A percentile compares a stretch with the other conserved stretches of the same genome.
Conservation (phyloP, 2,113 vertebrate species). For the Nipponia nippon region DNA sequence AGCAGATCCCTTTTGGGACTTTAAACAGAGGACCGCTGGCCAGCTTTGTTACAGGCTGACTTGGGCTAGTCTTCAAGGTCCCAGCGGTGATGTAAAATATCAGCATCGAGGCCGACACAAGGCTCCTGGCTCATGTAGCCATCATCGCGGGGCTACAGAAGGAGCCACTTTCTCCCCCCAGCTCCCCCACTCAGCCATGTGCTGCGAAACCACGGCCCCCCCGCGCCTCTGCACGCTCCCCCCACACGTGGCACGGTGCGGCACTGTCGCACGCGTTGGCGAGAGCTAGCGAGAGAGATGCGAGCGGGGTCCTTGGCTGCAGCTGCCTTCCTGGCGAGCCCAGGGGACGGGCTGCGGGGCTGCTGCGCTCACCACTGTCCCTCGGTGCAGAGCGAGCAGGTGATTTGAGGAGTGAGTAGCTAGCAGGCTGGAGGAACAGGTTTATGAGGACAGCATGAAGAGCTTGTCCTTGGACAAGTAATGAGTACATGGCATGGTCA, state of each 20-base stretch:
- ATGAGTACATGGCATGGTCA: background rate
- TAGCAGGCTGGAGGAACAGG: background rate
- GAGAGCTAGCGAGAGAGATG: background rate
- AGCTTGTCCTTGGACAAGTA: background rate
- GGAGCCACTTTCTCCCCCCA: background rate
- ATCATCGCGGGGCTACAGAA: background rate
- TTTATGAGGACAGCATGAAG: background rate
- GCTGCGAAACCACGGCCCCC: background rate
- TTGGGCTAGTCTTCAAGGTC: background rate
- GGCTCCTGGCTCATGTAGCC: rapidly evolving
- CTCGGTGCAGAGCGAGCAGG: rapidly evolving
- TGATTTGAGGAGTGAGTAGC: background rate
- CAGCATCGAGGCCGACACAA: background rate
- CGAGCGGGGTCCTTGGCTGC: background rate
- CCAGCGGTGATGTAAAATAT: background rate
- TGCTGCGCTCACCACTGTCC: rapidly evolving
- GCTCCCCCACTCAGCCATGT: rapidly evolving
- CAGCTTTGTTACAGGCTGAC: background rate
- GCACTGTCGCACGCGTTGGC: rapidly evolving
- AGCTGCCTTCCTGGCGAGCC: background rate
- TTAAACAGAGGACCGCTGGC: background rate
- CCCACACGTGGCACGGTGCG: rapidly evolving
- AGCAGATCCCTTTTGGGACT: background rate
- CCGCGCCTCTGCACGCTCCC: rapidly evolving
- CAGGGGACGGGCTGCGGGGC: background rate